Evolutionary conservation across 92 coral and sea anemone species (phyloP).

Genomic region (Ricordea florida): DNA sequence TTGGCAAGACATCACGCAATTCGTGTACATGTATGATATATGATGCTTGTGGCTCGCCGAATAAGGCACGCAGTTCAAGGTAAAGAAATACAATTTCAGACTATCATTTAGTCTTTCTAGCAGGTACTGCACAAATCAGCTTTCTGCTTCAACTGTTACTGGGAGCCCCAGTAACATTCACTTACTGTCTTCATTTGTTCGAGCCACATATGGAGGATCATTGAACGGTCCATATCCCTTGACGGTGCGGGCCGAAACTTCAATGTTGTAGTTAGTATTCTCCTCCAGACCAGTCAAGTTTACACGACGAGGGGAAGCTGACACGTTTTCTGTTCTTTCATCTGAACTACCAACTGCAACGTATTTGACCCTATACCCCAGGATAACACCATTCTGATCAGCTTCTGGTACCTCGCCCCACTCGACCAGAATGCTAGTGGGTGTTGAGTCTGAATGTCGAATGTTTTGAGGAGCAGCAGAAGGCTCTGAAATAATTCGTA

Average conservation of each 20-base stretch:
- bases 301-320: not conserved
- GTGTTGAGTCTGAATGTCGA: not conserved
- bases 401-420: constrained; percentile 35
- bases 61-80: too few species aligned
- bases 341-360: not conserved
- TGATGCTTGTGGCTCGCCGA: too few species aligned
- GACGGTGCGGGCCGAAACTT: constrained; percentile 49
- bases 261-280: constrained; percentile 61
- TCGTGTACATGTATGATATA: too few species aligned
- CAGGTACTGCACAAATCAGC: too few species aligned
- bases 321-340: not conserved
- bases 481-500: constrained; percentile 22
- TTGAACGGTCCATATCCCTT: constrained; percentile 54
- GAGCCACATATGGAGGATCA: constrained; percentile 11
- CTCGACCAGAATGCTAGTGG: constrained; percentile 37
- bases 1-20: too few species aligned
- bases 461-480: constrained; percentile 18
- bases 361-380: constrained; percentile 37
- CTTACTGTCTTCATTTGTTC: constrained; percentile 70
- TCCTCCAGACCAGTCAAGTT: constrained; percentile 39
- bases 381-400: constrained; percentile 43
- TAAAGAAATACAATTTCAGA: too few species aligned
- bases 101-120: too few species aligned
- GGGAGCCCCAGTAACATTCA: too few species aligned
- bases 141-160: too few species aligned